Conservation (phyloP, 2,797 vertebrate genomes). For the Podarcis lilfordi region DNA sequence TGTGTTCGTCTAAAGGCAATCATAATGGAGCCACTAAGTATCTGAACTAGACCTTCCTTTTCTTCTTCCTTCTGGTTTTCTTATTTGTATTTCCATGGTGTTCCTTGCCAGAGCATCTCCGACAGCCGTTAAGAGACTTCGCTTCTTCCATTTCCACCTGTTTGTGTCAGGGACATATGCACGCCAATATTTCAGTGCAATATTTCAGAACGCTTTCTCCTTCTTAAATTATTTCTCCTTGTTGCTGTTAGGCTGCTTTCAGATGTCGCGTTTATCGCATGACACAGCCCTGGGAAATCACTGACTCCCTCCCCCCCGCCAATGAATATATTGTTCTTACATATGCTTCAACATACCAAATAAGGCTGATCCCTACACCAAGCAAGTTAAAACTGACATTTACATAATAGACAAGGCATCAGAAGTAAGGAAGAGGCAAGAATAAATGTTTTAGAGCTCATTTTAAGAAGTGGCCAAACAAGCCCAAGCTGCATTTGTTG, state of each 20-base stretch:
- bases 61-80: conserved; percentile 1
- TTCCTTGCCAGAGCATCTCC: conserved; percentile 47
- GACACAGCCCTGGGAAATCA: neutral
- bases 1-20: neutral
- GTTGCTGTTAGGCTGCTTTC: neutral
- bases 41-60: neutral
- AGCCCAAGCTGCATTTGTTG: neutral
- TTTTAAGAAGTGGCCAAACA: neutral
- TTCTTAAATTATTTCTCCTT: neutral
- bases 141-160: neutral
- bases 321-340: too few relatives aligned
- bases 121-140: conserved; percentile 2
- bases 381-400: neutral
- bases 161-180: neutral
- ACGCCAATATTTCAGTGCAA: neutral
- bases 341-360: neutral
- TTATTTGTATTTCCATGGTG: conserved; percentile 38
- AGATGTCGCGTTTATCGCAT: neutral
- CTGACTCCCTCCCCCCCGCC: neutral
- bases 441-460: neutral
- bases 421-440: neutral
- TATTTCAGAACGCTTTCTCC: conserved; percentile 6
- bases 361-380: neutral
- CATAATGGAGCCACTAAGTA: neutral
- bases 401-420: neutral